Percentiles rank a stretch among this genome's conserved stretches.
Conservation (phyloP, 2,888 invertebrate genomes). For the Limnephilus marmoratus region DNA sequence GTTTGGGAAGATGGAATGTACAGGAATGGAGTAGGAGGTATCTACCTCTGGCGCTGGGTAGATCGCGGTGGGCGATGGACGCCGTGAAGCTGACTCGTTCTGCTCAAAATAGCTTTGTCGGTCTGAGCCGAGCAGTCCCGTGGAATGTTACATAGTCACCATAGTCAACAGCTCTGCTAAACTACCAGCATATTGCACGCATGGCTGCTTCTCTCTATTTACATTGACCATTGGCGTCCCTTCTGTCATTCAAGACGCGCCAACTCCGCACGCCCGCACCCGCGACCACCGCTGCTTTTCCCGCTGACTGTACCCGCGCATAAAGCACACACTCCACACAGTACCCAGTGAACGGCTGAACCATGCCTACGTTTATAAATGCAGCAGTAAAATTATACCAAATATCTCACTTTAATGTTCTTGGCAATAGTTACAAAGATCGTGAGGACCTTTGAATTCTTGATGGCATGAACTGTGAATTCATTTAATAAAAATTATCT, state of each 20-base stretch:
- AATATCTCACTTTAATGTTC: too few relatives aligned
- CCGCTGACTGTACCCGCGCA: too few relatives aligned
- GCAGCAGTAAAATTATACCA: too few relatives aligned
- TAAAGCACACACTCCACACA: too few relatives aligned
- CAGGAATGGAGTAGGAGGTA: not conserved
- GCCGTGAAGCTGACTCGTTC: constrained; percentile 24
- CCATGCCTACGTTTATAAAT: not conserved
- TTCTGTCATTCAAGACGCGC: constrained; percentile 46
- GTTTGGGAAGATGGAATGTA: not conserved
- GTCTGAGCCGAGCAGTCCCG: constrained; percentile 40
- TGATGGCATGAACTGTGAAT: not conserved
- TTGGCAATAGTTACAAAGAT: too few relatives aligned
- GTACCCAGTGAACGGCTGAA: not conserved
- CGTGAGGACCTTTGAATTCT: not conserved
- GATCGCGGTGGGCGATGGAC: constrained; percentile 29
- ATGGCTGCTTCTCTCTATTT: constrained; percentile 50
- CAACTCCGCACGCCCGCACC: not conserved
- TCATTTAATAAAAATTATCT: not conserved
- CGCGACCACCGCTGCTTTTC: not conserved
- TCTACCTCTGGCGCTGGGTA: not conserved
- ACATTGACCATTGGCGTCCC: constrained; percentile 45
- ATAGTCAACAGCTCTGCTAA: not conserved
- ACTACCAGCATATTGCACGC: constrained; percentile 45
- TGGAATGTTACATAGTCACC: constrained; percentile 39
- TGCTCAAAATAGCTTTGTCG: constrained; percentile 50